Evolutionary conservation across 2,113 vertebrate species (phyloP).

Genomic region (Syngnathoides biaculeatus): DNA sequence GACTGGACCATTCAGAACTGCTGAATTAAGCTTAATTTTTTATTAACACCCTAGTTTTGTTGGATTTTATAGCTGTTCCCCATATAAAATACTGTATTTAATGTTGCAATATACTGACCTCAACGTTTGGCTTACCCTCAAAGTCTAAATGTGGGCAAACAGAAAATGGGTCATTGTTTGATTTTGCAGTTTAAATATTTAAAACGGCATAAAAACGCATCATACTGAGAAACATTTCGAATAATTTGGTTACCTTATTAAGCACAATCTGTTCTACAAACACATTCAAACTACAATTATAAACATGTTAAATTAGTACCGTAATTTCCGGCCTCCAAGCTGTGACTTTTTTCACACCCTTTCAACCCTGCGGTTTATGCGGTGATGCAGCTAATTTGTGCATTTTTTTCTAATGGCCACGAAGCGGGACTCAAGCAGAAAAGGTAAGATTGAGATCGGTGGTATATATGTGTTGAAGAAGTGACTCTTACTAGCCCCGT

Average conservation of each 20-base stretch:
- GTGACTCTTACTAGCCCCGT: too few relatives aligned
- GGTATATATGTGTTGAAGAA: too few relatives aligned
- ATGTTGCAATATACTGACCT: constrained; percentile 8
- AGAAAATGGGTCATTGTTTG: neutral
- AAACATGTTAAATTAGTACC: neutral
- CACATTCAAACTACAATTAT: neutral
- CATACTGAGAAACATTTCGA: neutral
- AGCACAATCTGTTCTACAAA: neutral
- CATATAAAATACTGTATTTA: constrained; percentile 2
- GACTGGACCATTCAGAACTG: constrained; percentile 3
- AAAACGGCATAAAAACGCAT: too few relatives aligned
- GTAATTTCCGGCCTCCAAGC: too few relatives aligned
- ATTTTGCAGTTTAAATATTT: neutral
- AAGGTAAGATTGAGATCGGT: too few relatives aligned
- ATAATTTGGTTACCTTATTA: neutral
- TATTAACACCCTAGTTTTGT: constrained; percentile 3
- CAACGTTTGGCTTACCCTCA: neutral
- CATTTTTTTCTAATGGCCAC: too few relatives aligned
- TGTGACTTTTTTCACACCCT: too few relatives aligned
- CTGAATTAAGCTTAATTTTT: constrained; percentile 2
- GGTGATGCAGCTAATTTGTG: too few relatives aligned
- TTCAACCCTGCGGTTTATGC: too few relatives aligned
- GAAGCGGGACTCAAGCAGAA: too few relatives aligned
- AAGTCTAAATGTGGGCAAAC: neutral
- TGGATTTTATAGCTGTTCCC: neutral